Percentiles rank a stretch among this genome's conserved stretches.
Conservation (phyloP, 2,113 vertebrate genomes). For the Lampris megalopsis region DNA sequence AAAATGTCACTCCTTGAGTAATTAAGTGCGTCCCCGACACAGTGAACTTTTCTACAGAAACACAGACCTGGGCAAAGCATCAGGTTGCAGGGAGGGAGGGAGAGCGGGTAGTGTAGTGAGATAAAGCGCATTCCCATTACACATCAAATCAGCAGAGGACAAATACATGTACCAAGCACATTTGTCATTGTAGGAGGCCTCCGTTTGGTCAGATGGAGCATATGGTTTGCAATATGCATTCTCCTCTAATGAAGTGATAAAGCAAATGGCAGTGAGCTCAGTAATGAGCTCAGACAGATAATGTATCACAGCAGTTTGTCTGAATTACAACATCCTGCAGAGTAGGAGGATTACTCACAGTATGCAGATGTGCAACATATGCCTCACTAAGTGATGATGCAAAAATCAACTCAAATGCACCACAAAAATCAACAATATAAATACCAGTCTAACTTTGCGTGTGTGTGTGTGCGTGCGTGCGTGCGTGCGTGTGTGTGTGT, state of each 20-base stretch:
- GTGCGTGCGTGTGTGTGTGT: conserved; percentile 1
- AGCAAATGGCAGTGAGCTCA: background rate
- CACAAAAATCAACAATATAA: too few relatives aligned
- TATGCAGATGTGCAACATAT: background rate
- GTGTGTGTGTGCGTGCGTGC: conserved; percentile 1
- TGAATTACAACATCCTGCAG: background rate
- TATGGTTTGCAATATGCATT: background rate
- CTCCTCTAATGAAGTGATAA: conserved; percentile 1
- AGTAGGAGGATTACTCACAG: background rate
- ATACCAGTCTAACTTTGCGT: background rate
- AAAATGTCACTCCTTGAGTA: conserved; percentile 14
- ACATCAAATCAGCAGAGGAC: background rate
- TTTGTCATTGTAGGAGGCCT: background rate
- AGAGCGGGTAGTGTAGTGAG: background rate
- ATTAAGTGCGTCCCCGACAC: conserved; percentile 13
- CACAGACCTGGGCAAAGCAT: background rate
- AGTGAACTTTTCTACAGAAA: background rate
- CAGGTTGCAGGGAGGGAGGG: background rate
- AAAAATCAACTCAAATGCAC: too few relatives aligned
- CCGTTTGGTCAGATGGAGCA: background rate
- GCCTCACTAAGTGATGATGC: too few relatives aligned
- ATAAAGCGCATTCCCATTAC: background rate
- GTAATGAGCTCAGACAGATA: background rate
- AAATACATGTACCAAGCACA: conserved; percentile 10
- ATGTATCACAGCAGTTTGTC: background rate